Base-by-base conservation (phyloP, 2,797 vertebrate species). In the Myotis findleyi region DNA sequence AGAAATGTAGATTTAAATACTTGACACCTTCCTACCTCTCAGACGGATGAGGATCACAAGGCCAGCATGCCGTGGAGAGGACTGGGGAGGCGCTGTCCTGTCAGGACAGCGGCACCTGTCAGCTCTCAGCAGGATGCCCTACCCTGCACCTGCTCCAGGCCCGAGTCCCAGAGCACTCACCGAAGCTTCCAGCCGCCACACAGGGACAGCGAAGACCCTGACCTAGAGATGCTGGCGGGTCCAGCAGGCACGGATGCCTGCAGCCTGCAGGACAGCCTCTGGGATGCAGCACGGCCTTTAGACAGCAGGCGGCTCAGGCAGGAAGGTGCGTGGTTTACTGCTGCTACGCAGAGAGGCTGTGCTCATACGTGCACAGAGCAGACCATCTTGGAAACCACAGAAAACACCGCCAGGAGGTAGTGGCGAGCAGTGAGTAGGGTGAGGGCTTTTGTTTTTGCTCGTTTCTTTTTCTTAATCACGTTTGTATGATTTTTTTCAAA, bases 1-100 rank as follows among this genome's bases (percentile, higher is more conserved):
- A 81, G 30, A 33, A 90, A 36, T 49, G 27, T n/a, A 80, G n/a
- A 64, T 80, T 87, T 93, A 83, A 82, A 33, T 25, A 79, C 7
- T 11, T 59, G n/a, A 14, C 2, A 47, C 2, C 47, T 86, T 83
- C 76, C 51, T 69, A 82, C 21, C 38, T 66, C 4, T 59, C 69
- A 66, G 79, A 27, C 0, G 4, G 1, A 0, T 1, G 6, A 30
- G 62, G 83, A 3, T 3, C 4, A 76, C 27, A 72, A 53, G 47
- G 81, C 81, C 49, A n/a, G 23, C 21, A 7, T 16, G 12, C 62
- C 36, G 0, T 0, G 33, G 44, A 36, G 49, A 44, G 16, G 27
- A 6, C 16, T 6, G 25, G 18, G 38, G 18, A 62, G 27, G 27
- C 11, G n/a, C 30, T 57, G 11, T 33, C 55, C 38, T 14, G 11